phyloP scores from a whole-genome alignment of 2,888 invertebrate genomes.

The Himalopsyche kuldschensis region DNA sequence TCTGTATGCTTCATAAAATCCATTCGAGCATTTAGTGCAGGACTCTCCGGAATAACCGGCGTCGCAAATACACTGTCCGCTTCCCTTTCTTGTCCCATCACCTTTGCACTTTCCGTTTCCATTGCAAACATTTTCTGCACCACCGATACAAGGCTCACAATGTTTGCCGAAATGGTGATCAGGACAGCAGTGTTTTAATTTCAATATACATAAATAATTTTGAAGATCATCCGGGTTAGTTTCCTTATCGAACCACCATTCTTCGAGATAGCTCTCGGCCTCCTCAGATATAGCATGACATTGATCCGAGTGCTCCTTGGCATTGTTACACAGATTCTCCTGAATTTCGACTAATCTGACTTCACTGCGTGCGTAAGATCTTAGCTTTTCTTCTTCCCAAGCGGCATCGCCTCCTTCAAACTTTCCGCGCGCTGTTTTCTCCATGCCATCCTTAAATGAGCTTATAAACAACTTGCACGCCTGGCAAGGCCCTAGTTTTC shows the following conservation, averaged over 20 bases:
- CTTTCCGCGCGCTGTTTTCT: slow-evolving; percentile 80
- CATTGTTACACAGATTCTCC: slow-evolving; percentile 80
- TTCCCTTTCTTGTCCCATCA: slow-evolving; percentile 89
- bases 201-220: slow-evolving; percentile 78
- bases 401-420: slow-evolving; percentile 92
- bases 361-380: slow-evolving; percentile 83
- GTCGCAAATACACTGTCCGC: slow-evolving; percentile 87
- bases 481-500: slow-evolving; percentile 73
- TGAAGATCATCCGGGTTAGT: slow-evolving; percentile 64
- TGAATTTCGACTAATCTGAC: slow-evolving; percentile 89
- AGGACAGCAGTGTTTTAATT: slow-evolving; percentile 80
- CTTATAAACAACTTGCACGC: slow-evolving; percentile 74
- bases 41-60: slow-evolving; percentile 75
- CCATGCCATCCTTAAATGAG: slow-evolving; percentile 80
- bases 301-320: slow-evolving; percentile 70
- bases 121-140: slow-evolving; percentile 72
- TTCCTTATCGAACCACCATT: slow-evolving; percentile 82
- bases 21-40: slow-evolving; percentile 78
- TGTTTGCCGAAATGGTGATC: slow-evolving; percentile 78
- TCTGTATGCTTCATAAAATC: slow-evolving; percentile 72
- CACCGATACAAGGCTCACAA: slow-evolving; percentile 79
- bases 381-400: slow-evolving; percentile 88
- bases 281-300: slow-evolving; percentile 85
- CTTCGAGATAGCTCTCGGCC: slow-evolving; percentile 78
- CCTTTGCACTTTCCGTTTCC: slow-evolving; percentile 82